Conservation (phyloP, 2,888 invertebrate genomes). For the Himalopsyche kuldschensis region DNA sequence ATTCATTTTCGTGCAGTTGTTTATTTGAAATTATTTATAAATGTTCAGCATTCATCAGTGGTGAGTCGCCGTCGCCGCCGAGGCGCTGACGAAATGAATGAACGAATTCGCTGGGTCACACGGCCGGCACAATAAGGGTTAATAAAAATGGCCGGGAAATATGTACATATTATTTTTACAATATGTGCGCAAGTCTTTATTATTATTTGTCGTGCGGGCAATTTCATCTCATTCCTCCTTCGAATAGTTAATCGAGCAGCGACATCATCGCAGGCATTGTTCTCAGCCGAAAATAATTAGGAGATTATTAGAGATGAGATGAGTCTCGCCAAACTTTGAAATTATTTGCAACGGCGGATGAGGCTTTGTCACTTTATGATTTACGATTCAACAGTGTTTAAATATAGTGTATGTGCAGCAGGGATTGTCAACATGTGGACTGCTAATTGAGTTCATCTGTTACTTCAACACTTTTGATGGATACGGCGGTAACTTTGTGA, state of each 20-base stretch:
- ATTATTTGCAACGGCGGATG: background rate
- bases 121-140: slow-evolving; percentile 1
- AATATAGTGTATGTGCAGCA: too few species aligned
- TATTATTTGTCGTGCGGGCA: background rate
- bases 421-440: background rate
- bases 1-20: too few species aligned
- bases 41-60: background rate
- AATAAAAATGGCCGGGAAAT: slow-evolving; percentile 9
- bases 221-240: background rate
- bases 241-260: background rate
- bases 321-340: background rate
- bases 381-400: background rate
- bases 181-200: background rate
- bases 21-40: background rate
- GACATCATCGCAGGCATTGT: background rate
- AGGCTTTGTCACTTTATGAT: background rate
- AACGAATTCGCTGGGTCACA: slow-evolving; percentile 7
- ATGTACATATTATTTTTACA: background rate
- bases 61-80: background rate
- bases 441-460: background rate
- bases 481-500: background rate
- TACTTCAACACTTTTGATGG: too few species aligned
- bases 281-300: background rate
- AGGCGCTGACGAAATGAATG: background rate
- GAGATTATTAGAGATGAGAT: background rate